A percentile compares a stretch with the other conserved stretches of the same genome.
Conservation (phyloP, 2,888 invertebrate species). For the Euphydryas editha region DNA sequence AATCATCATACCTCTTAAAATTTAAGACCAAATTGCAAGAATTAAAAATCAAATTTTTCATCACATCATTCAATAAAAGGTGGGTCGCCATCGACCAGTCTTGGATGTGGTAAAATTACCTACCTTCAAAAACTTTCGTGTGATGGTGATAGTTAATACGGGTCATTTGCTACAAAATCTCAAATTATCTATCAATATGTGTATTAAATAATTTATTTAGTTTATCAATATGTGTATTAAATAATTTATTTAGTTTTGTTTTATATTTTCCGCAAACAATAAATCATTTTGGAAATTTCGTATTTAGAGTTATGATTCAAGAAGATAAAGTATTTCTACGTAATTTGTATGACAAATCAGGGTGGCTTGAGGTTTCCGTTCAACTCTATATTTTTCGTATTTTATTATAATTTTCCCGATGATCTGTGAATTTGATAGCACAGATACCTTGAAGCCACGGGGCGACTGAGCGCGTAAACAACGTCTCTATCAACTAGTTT, state of each 20-base stretch:
- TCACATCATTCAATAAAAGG: too few relatives aligned
- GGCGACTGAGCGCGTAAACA: conserved; percentile 68
- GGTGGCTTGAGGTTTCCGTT: not conserved
- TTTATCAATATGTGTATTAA: not conserved
- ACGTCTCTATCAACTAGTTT: conserved; percentile 62
- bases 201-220: not conserved
- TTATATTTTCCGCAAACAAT: conserved; percentile 26
- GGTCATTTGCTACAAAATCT: too few relatives aligned
- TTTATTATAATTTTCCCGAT: conserved; percentile 14
- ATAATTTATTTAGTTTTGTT: not conserved
- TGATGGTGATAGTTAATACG: too few relatives aligned
- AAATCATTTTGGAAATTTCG: conserved; percentile 11
- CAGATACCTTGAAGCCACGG: conserved; percentile 66
- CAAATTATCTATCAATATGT: too few relatives aligned
- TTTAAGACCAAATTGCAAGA: too few relatives aligned
- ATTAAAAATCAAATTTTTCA: too few relatives aligned
- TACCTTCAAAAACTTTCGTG: too few relatives aligned
- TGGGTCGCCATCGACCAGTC: too few relatives aligned
- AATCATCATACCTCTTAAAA: too few relatives aligned
- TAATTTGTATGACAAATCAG: conserved; percentile 20
- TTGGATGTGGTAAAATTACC: too few relatives aligned
- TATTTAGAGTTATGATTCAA: conserved; percentile 21
- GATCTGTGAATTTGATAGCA: conserved; percentile 46
- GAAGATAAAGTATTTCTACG: conserved; percentile 14
- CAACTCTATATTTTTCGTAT: not conserved